Conservation (phyloP, 35 echinoderm and acorn worm genomes). For the Strongylocentrotus purpuratus region DNA sequence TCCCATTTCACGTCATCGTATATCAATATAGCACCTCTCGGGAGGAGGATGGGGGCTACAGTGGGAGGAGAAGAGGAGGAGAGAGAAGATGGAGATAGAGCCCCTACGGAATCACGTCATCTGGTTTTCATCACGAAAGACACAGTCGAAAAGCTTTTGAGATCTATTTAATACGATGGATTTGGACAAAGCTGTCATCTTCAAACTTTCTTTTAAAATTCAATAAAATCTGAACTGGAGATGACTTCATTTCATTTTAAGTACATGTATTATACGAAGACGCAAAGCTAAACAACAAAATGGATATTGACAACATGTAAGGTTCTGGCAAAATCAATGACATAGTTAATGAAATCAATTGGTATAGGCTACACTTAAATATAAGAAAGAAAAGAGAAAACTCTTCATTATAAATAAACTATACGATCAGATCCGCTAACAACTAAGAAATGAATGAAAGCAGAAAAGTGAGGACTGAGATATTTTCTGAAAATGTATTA, state of each 20-base stretch:
- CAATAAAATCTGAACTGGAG: not conserved
- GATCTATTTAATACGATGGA: not conserved
- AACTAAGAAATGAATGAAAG: too few relatives aligned
- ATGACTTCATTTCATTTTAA: not conserved
- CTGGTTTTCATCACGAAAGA: not conserved
- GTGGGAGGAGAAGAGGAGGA: not conserved
- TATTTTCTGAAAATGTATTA: too few relatives aligned
- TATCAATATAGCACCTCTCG: not conserved
- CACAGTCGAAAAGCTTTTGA: not conserved
- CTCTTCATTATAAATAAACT: too few relatives aligned
- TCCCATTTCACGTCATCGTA: not conserved
- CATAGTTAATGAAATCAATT: too few relatives aligned
- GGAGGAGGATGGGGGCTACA: not conserved
- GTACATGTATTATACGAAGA: not conserved
- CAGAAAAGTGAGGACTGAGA: too few relatives aligned
- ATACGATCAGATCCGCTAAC: too few relatives aligned
- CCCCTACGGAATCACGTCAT: not conserved
- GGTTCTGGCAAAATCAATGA: too few relatives aligned
- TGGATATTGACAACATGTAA: too few relatives aligned
- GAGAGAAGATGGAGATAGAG: not conserved
- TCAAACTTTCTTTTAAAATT: not conserved
- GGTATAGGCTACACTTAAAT: too few relatives aligned
- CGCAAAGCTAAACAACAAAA: not conserved
- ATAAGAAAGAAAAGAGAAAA: too few relatives aligned
- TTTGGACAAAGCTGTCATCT: not conserved